Conservation (phyloP, 2,888 invertebrate genomes). For the Patella caerulea region DNA sequence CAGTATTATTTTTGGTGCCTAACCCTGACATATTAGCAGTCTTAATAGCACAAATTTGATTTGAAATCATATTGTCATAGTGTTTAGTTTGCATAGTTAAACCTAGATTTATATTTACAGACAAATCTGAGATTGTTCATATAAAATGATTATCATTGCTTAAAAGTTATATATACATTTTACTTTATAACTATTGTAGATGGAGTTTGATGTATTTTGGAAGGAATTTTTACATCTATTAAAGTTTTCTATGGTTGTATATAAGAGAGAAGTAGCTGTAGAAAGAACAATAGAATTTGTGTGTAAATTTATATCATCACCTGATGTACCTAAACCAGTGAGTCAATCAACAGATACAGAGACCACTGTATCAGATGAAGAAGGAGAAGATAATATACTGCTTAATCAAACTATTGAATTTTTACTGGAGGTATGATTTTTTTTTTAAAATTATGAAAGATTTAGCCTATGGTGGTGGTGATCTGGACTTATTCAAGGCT, state of each 20-base stretch:
- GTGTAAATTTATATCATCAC: slow-evolving; percentile 79
- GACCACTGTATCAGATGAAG: slow-evolving; percentile 69
- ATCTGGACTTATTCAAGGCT: too few relatives aligned
- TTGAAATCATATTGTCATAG: too few relatives aligned
- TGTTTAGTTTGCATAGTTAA: not conserved
- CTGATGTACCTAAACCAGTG: slow-evolving; percentile 15
- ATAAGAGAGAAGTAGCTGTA: slow-evolving; percentile 80
- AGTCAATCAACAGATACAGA: slow-evolving; percentile 14
- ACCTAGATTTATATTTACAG: slow-evolving; percentile 8
- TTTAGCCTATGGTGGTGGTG: too few relatives aligned
- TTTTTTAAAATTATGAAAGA: too few relatives aligned
- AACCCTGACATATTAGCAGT: too few relatives aligned
- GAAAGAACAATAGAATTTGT: slow-evolving; percentile 81
- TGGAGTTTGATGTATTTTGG: slow-evolving; percentile 76
- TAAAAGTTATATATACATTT: not conserved
- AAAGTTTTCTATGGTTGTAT: slow-evolving; percentile 78
- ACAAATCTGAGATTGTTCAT: not conserved
- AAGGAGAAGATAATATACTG: slow-evolving; percentile 73
- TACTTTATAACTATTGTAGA: slow-evolving; percentile 66
- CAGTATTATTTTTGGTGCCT: too few relatives aligned
- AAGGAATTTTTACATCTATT: slow-evolving; percentile 79
- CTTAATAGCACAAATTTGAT: too few relatives aligned
- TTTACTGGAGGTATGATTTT: slow-evolving; percentile 75
- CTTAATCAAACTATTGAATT: slow-evolving; percentile 77
- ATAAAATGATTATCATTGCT: not conserved